Percentiles rank a stretch among this genome's conserved stretches.
Conservation (phyloP, 2,797 vertebrate species). For the Neosilurus mollespiculum region DNA sequence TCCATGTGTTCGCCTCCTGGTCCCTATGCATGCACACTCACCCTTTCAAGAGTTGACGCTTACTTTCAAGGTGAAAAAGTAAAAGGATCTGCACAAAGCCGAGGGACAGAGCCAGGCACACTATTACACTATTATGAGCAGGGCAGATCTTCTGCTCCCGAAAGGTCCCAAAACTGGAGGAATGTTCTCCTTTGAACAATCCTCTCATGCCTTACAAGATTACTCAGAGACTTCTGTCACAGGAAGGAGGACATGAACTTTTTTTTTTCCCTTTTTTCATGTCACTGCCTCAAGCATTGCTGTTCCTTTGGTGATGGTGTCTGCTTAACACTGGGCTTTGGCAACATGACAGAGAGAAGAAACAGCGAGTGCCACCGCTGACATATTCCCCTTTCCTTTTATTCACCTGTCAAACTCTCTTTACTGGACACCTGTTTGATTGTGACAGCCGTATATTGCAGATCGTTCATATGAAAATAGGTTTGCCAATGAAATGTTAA, state of each 20-base stretch:
- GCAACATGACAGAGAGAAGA: constrained; percentile 78
- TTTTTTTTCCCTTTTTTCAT: constrained; percentile 57
- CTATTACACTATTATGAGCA: constrained; percentile 78
- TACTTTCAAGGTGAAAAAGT: constrained; percentile 66
- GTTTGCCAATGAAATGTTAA: constrained; percentile 93
- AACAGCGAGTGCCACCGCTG: constrained; percentile 73
- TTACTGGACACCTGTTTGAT: constrained; percentile 87
- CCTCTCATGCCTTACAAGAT: constrained; percentile 67
- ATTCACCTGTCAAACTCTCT: constrained; percentile 78
- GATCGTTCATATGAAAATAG: constrained; percentile 90
- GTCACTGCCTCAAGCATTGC: constrained; percentile 66
- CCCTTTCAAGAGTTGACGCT: constrained; percentile 62
- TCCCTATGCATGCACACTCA: constrained; percentile 34
- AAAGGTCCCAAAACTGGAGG: constrained; percentile 68
- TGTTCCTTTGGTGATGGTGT: constrained; percentile 66
- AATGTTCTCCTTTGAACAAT: constrained; percentile 75
- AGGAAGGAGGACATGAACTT: constrained; percentile 65
- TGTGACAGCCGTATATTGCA: constrained; percentile 91
- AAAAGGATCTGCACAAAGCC: constrained; percentile 56
- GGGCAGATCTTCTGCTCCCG: constrained; percentile 58
- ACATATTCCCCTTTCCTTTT: constrained; percentile 77
- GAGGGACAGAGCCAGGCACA: constrained; percentile 60
- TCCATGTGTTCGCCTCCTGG: constrained; percentile 44
- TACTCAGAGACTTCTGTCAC: constrained; percentile 70
- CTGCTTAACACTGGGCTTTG: constrained; percentile 69